These are phyloP conservation scores for Erpornis zantholeuca DNA, from an alignment of 2,113 vertebrate species.

Conservation along the genomic window DNA sequence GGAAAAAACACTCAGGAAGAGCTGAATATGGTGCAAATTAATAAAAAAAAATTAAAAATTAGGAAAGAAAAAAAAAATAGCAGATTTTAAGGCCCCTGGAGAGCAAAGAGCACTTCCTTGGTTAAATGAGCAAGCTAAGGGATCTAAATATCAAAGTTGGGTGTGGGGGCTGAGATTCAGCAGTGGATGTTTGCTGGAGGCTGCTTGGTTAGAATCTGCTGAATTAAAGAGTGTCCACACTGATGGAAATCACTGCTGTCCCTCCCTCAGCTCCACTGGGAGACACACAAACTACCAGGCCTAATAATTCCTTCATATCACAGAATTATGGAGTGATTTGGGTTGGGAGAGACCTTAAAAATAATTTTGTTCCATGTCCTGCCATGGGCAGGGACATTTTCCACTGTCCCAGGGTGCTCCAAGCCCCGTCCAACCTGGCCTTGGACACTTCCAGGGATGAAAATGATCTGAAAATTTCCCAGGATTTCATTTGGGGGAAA, in stretches of 20 bases:
- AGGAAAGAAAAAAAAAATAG: accelerated
- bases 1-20: background rate
- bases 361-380: accelerated
- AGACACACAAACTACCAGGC: background rate
- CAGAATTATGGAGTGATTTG: background rate
- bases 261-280: background rate
- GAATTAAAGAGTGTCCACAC: background rate
- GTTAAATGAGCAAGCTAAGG: background rate
- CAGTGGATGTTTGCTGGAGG: background rate
- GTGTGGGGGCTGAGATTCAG: background rate
- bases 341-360: background rate
- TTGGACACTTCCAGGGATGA: background rate
- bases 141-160: background rate
- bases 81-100: background rate
- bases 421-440: accelerated
- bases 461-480: background rate
- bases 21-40: background rate
- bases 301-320: background rate
- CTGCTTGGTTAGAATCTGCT: background rate
- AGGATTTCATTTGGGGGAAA: background rate
- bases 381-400: background rate
- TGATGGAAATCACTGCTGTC: background rate
- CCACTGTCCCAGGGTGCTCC: background rate
- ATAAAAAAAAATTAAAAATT: background rate
- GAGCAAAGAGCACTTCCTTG: background rate